Conservation (phyloP, 2,797 vertebrate genomes). For the Acipenser ruthenus region DNA sequence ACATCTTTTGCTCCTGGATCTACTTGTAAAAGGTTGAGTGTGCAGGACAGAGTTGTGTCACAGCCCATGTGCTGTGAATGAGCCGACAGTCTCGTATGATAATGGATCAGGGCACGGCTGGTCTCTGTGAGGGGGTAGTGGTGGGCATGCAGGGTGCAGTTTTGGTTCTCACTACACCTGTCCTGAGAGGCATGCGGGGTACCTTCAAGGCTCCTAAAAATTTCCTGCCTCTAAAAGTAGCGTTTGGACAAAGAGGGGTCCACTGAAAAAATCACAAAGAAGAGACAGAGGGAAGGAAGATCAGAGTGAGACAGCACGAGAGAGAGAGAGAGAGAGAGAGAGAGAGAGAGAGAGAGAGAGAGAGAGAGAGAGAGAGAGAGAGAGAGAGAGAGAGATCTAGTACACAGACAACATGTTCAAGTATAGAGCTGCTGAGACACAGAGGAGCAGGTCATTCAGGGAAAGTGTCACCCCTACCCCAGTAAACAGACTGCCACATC, state of each 20-base stretch:
- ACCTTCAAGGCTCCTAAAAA: constrained; percentile 84
- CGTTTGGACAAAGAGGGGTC: constrained; percentile 78
- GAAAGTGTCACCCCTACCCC: neutral
- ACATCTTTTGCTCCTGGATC: constrained; percentile 46
- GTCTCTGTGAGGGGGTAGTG: constrained; percentile 22
- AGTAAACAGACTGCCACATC: neutral
- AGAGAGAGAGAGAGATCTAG: neutral
- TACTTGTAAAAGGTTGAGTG: constrained; percentile 46
- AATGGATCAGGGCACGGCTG: constrained; percentile 25
- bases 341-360: constrained; percentile 28
- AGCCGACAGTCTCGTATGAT: constrained; percentile 48
- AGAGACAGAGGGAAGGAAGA: constrained; percentile 62
- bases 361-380: constrained; percentile 25
- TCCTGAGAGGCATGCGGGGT: constrained; percentile 62
- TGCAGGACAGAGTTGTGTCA: constrained; percentile 39
- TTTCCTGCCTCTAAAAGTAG: constrained; percentile 80
- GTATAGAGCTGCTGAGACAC: neutral
- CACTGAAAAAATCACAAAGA: constrained; percentile 91
- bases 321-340: constrained; percentile 26
- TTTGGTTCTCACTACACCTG: constrained; percentile 77
- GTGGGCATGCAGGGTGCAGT: constrained; percentile 79
- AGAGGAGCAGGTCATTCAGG: neutral
- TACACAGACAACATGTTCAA: constrained; percentile 4
- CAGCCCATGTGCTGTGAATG: constrained; percentile 47
- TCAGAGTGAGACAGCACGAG: constrained; percentile 32